Evolutionary conservation across 2,888 invertebrate genomes (phyloP).

Genomic region (Heteromyza rotundicornis): DNA sequence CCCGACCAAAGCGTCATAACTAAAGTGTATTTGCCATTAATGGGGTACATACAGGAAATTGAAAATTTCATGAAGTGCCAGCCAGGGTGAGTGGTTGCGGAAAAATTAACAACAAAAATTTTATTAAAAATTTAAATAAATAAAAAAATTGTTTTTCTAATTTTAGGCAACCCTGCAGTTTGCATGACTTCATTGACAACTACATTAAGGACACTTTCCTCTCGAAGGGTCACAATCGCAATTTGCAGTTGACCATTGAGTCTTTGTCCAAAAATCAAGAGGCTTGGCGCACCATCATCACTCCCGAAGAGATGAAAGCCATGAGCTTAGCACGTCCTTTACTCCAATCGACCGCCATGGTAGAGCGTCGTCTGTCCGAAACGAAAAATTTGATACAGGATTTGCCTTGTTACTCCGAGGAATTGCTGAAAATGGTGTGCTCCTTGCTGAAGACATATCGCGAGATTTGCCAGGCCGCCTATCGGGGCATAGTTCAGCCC

Average conservation of each 20-base stretch:
- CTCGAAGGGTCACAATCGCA: conserved; percentile 72
- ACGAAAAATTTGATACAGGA: conserved; percentile 73
- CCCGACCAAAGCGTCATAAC: conserved; percentile 77
- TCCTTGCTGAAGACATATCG: conserved; percentile 74
- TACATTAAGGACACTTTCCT: conserved; percentile 88
- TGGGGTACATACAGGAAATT: conserved; percentile 83
- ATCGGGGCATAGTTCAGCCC: conserved; percentile 77
- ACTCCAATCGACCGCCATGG: conserved; percentile 74
- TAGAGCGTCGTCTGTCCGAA: conserved; percentile 69
- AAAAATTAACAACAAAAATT: background rate
- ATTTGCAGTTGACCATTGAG: conserved; percentile 67
- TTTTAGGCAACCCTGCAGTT: conserved; percentile 71
- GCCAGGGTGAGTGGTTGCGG: conserved; percentile 66
- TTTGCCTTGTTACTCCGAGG: conserved; percentile 76
- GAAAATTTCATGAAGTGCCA: conserved; percentile 71
- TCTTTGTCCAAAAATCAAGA: conserved; percentile 75
- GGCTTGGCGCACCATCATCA: conserved; percentile 79
- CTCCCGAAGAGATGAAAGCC: conserved; percentile 72
- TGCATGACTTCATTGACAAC: conserved; percentile 84
- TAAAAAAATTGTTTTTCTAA: background rate
- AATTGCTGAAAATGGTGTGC: conserved; percentile 75
- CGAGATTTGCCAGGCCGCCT: conserved; percentile 76
- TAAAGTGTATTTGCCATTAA: conserved; percentile 81
- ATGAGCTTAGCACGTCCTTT: conserved; percentile 71
- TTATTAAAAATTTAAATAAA: conserved; percentile 25